Base-by-base conservation (phyloP, 2,797 vertebrate species). In the Limnodromus scolopaceus region DNA sequence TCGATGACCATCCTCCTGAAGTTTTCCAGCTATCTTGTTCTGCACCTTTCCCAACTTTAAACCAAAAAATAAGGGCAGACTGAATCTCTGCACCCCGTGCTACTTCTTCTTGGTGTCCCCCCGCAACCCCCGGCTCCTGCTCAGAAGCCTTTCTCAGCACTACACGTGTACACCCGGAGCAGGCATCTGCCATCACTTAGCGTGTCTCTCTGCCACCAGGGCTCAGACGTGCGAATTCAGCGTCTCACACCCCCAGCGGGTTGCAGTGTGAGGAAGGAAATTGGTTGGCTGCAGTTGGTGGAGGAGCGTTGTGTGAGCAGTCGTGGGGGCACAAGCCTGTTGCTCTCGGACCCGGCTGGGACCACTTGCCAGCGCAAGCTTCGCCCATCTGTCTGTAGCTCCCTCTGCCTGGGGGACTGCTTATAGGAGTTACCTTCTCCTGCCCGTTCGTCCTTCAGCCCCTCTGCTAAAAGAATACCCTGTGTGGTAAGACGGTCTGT, bases 191-290 rank as follows among this genome's bases (percentile, higher is more conserved):
- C 84, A 34, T 54, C 53, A 3, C 68, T 64, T 82, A 64, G 75
- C 64, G 4, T 17, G 69, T 24, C 69, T 7, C 27, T 46, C 66
- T 81, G 69, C 92, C 87, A 91, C 81, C 78, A 9, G 22, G 71
- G 54, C 87, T 92, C 84, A 75, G 89, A 96, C 0, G 87, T 95
- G 93, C 65, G 63, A 96, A 97, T 96, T 69, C 58, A 18, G 83
- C 4, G 69, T 92, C 94, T 97, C 65, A 72, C 96, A 96, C 96
- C 38, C 93, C 46, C 69, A 10, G 84, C 38, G 87, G 69, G 87
- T 1, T n/a, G 57, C 27, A 38, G 30, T 2, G 2, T 3, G 48
- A 61, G 54, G 79, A 58, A 69, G 93, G 95, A 85, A 92, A 96
- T 87, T 63, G 94, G 60, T 61, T 66, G 96, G 74, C 75, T 24